These are phyloP conservation scores for Lepidonotus clava DNA, from an alignment of 2,888 invertebrate species.

Conservation along the genomic window DNA sequence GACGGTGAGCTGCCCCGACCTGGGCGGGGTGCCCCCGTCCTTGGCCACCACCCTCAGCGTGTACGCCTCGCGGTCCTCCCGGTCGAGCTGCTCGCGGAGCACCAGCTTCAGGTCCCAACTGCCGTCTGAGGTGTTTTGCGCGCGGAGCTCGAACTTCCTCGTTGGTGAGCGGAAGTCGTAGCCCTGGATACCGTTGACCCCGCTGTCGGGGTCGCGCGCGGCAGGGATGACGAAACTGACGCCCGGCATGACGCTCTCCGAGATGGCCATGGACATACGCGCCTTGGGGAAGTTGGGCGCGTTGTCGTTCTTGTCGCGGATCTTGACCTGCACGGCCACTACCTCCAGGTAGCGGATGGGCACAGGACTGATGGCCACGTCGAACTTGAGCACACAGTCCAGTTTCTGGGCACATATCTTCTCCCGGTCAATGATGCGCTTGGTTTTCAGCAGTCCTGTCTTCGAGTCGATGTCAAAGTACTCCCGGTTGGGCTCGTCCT, in stretches of 20 bases:
- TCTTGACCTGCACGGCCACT: slow-evolving; percentile 62
- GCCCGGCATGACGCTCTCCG: slow-evolving; percentile 49
- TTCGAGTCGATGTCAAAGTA: slow-evolving; percentile 60
- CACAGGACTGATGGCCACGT: slow-evolving; percentile 62
- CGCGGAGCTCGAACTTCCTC: slow-evolving; percentile 58
- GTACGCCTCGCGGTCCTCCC: slow-evolving; percentile 72
- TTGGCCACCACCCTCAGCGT: slow-evolving; percentile 70
- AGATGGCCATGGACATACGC: slow-evolving; percentile 36
- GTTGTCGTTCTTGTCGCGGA: slow-evolving; percentile 66
- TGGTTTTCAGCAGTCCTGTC: slow-evolving; percentile 62
- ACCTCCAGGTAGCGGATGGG: slow-evolving; percentile 60
- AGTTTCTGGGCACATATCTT: slow-evolving; percentile 60
- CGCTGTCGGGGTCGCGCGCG: slow-evolving; percentile 52
- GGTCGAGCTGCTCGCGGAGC: slow-evolving; percentile 83
- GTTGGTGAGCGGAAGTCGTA: slow-evolving; percentile 46
- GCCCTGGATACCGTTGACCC: slow-evolving; percentile 47
- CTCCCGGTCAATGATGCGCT: slow-evolving; percentile 63
- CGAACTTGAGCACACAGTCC: slow-evolving; percentile 60
- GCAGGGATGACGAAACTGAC: slow-evolving; percentile 50
- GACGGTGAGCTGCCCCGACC: slow-evolving; percentile 70
- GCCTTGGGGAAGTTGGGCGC: slow-evolving; percentile 60
- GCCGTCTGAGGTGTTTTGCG: slow-evolving; percentile 58
- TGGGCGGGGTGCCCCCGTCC: slow-evolving; percentile 73
- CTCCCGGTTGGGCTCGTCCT: slow-evolving; percentile 18
- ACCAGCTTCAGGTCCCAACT: slow-evolving; percentile 61